These are phyloP conservation scores for Amphiprion clarkii DNA, from an alignment of 2,797 vertebrate species.

Conservation along the genomic window DNA sequence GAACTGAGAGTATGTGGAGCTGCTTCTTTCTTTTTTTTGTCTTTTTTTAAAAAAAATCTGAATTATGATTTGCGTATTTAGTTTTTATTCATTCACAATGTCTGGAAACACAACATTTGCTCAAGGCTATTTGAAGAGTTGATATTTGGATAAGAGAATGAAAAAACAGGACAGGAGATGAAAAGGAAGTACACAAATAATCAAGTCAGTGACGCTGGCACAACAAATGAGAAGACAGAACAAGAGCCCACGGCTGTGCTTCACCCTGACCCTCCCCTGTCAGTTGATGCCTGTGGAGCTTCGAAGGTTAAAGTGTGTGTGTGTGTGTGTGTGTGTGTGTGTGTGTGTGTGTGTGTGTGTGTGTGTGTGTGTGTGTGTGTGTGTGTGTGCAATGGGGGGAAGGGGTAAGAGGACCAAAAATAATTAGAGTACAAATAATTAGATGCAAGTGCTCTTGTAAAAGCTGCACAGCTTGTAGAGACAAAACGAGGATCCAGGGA, in stretches of 20 bases:
- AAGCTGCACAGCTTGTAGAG: constrained; percentile 63
- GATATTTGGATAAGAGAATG: constrained; percentile 27
- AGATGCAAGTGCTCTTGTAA: constrained; percentile 71
- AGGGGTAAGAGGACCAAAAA: constrained; percentile 59
- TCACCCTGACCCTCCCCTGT: constrained; percentile 69
- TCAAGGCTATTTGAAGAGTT: constrained; percentile 12
- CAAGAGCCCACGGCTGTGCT: constrained; percentile 66
- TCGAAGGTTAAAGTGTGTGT: constrained; percentile 62
- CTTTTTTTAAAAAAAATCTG: not conserved
- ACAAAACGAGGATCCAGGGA: constrained; percentile 50
- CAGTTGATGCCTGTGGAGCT: constrained; percentile 66
- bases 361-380: not conserved
- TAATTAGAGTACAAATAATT: constrained; percentile 85
- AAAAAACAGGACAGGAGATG: constrained; percentile 38
- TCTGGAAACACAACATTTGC: constrained; percentile 13
- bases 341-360: constrained; percentile 28
- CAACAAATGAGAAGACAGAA: constrained; percentile 66
- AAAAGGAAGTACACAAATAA: constrained; percentile 60
- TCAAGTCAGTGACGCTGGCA: constrained; percentile 43
- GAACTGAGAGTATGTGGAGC: not conserved
- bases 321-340: constrained; percentile 33
- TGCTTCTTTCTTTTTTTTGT: not conserved
- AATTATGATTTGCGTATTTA: not conserved
- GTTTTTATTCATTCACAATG: constrained; percentile 9
- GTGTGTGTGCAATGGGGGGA: not conserved